Percentiles rank a stretch among this genome's conserved stretches.
Evolutionary conservation across 1,140 invertebrate genomes (phyloP).

Genomic region (Bacillus rossius): DNA sequence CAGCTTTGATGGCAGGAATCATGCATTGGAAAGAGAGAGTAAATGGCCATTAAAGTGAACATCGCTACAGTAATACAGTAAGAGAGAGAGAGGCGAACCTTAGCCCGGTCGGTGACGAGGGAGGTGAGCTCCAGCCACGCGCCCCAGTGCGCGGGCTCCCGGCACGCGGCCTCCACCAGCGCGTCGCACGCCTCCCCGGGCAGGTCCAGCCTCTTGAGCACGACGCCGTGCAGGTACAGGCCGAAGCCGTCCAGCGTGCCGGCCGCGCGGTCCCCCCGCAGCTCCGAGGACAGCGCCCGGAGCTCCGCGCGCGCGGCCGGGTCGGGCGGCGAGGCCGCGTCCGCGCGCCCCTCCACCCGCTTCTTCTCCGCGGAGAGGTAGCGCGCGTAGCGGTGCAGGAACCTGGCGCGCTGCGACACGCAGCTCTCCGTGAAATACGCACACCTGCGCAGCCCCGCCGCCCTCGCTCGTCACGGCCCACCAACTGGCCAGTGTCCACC

Average conservation of each 20-base stretch:
- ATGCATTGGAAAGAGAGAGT: no score
- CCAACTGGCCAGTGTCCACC: background rate
- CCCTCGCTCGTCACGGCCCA: background rate
- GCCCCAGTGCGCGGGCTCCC: constrained; percentile 84
- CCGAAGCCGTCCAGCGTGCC: constrained; percentile 78
- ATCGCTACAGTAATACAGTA: no score
- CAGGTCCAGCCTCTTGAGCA: constrained; percentile 83
- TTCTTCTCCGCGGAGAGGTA: constrained; percentile 89
- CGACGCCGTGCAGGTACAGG: constrained; percentile 87
- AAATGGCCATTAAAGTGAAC: no score
- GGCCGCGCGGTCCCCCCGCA: constrained; percentile 52
- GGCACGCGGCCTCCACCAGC: constrained; percentile 69
- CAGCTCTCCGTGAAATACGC: constrained; percentile 76
- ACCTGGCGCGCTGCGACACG: constrained; percentile 57
- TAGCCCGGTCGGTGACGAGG: constrained; percentile 72
- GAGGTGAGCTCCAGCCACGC: constrained; percentile 90
- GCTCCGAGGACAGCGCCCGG: constrained; percentile 48
- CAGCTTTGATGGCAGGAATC: no score
- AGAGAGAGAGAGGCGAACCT: constrained; percentile 29
- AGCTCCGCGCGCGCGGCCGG: constrained; percentile 51
- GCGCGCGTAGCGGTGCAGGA: constrained; percentile 77
- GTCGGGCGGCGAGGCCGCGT: constrained; percentile 63
- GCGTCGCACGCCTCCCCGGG: constrained; percentile 65
- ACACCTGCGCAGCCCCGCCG: constrained; percentile 48
- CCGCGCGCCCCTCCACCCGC: constrained; percentile 75